Base-by-base conservation (phyloP, 2,797 vertebrate genomes). In the Enteromius afrohamiltoni region DNA sequence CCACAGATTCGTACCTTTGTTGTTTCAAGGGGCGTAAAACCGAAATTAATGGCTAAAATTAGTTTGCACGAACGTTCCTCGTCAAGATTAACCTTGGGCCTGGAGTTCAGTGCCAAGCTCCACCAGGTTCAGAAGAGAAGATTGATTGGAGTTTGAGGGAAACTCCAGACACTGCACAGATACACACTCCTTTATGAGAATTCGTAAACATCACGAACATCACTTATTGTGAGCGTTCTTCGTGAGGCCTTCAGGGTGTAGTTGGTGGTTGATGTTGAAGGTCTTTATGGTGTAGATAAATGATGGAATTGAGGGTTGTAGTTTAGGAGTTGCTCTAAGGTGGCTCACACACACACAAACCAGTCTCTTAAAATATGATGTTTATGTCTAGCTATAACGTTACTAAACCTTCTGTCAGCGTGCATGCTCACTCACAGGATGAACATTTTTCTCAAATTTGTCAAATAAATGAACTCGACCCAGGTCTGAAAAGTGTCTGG, bases 91-190 rank as follows among this genome's bases (percentile, higher is more conserved):
- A 75, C 26, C 31, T 34, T 29, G 58, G 13, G 45, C 5, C 26
- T 49, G 34, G n/a, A 8, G 31, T 9, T 64, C 0, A 34, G 79
- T 82, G 71, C 65, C 79, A 51, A 51, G 65, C 64, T 81, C 42
- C 42, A 55, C 53, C 74, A 71, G 26, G 23, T 37, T 68, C 62
- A 19, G 7, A 3, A 2, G 42, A 16, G 69, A 29, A 58, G 37
- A 70, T 31, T 42, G 65, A 65, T 73, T 49, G 60, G 69, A 37
- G 42, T 75, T 34, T 53, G 31, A 49, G 55, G 19, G 80, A 34
- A 47, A 75, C 40, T 49, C 31, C 13, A 67, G 71, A 85, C 51
- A 26, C 51, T 80, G 7, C 21, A 23, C 69, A 85, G 78, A 85
- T 67, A 45, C 60, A 47, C 23, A 7, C 65, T 49, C 58, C 29